phyloP scores from a whole-genome alignment of 1,140 invertebrate genomes.

The Lerema accius region DNA sequence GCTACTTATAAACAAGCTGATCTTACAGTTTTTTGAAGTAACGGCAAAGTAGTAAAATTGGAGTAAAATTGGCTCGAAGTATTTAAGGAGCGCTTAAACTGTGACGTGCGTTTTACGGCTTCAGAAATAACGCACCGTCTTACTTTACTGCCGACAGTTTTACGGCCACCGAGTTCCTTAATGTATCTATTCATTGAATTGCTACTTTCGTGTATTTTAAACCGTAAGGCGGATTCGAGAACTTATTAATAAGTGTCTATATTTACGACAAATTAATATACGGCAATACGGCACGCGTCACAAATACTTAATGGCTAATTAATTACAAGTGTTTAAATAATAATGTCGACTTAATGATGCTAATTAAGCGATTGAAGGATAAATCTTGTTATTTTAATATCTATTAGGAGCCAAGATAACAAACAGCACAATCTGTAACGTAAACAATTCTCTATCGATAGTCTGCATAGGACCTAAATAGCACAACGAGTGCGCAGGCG shows the following conservation, averaged over 20 bases:
- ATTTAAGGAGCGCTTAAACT: conserved; percentile 52
- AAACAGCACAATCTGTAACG: conserved; percentile 1
- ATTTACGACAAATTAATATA: conserved; percentile 3
- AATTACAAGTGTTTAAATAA: conserved; percentile 4
- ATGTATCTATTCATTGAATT: conserved; percentile 45
- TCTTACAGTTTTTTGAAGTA: conserved; percentile 33
- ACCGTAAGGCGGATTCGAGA: neutral
- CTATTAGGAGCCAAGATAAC: conserved; percentile 11
- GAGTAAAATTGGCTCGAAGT: conserved; percentile 48
- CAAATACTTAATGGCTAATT: conserved; percentile 1
- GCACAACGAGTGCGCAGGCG: neutral
- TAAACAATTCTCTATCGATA: too few relatives aligned
- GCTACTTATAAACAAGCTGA: conserved; percentile 1
- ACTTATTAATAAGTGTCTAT: neutral
- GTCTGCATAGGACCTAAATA: neutral
- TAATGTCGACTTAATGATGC: conserved; percentile 17
- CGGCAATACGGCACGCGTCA: conserved; percentile 17
- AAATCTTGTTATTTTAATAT: conserved; percentile 23
- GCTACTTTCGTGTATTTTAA: neutral
- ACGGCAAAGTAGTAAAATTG: conserved; percentile 47
- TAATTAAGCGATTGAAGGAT: conserved; percentile 20
- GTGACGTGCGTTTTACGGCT: conserved; percentile 54
- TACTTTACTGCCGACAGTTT: conserved; percentile 55
- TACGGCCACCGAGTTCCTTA: conserved; percentile 43
- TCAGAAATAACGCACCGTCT: conserved; percentile 60